Conservation (phyloP, 2,888 invertebrate genomes). For the Meiosimyza platycephala region DNA sequence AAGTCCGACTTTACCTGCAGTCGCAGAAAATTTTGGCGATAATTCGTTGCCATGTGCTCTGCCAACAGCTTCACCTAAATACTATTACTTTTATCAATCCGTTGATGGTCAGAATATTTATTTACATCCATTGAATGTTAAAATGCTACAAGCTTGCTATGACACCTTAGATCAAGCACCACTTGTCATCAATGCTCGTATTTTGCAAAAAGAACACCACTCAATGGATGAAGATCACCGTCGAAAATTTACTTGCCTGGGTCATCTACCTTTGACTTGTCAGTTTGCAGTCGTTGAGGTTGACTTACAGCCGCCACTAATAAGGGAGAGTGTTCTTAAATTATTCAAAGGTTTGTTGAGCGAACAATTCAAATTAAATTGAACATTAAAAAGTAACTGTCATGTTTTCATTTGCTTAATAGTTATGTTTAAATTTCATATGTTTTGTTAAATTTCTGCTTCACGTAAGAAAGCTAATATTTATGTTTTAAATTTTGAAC, state of each 20-base stretch:
- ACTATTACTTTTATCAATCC: conserved; percentile 72
- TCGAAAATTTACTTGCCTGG: conserved; percentile 78
- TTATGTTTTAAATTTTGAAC: conserved; percentile 21
- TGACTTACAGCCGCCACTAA: conserved; percentile 78
- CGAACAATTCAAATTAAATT: neutral
- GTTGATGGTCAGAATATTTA: conserved; percentile 93
- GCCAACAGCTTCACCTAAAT: conserved; percentile 67
- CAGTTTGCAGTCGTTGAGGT: conserved; percentile 92
- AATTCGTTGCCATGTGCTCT: neutral
- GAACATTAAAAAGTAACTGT: neutral
- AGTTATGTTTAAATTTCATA: too few relatives aligned
- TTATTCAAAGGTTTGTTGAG: conserved; percentile 74
- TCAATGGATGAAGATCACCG: conserved; percentile 87
- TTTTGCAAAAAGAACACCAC: conserved; percentile 88
- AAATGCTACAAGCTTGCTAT: conserved; percentile 88
- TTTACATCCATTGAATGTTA: conserved; percentile 89
- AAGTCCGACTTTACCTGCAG: neutral
- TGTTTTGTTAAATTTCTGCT: too few relatives aligned
- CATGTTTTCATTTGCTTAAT: neutral
- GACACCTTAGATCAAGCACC: conserved; percentile 85
- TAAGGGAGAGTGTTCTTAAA: conserved; percentile 76
- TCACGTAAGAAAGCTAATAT: neutral
- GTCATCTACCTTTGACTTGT: conserved; percentile 91
- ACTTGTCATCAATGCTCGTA: conserved; percentile 76
- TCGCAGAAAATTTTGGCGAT: neutral